A percentile compares a stretch with the other conserved stretches of the same genome.
Evolutionary conservation across 2,113 vertebrate species (phyloP).

Genomic region (Ptilorrhoa leucosticta): DNA sequence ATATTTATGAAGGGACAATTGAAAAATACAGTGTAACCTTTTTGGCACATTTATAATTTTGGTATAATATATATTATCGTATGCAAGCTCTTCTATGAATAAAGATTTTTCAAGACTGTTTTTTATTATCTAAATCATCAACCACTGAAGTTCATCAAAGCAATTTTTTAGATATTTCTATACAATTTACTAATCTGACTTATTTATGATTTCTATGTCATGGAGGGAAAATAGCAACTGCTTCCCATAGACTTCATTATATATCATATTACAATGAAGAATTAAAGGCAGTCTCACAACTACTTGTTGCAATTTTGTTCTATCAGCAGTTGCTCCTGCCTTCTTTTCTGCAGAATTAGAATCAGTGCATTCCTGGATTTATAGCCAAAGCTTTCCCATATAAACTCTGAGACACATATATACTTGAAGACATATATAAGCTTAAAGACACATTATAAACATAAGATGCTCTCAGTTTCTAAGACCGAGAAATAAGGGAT

Average conservation of each 20-base stretch:
- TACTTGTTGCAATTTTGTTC: not conserved
- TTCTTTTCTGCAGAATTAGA: not conserved
- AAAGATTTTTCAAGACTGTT: not conserved
- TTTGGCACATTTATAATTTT: not conserved
- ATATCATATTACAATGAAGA: not conserved
- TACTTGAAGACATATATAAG: not conserved
- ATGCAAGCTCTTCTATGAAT: not conserved
- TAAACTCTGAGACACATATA: not conserved
- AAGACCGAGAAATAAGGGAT: not conserved
- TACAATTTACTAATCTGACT: not conserved
- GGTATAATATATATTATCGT: constrained; percentile 46
- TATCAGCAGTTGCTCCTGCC: not conserved
- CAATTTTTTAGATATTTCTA: not conserved
- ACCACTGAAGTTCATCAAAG: not conserved
- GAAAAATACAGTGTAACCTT: not conserved
- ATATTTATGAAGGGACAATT: not conserved
- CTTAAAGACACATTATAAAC: not conserved
- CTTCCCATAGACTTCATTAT: not conserved
- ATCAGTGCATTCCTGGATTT: not conserved
- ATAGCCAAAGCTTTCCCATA: not conserved
- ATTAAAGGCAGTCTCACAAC: not conserved
- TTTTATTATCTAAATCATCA: not conserved
- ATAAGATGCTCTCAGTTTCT: not conserved
- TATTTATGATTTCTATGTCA: not conserved
- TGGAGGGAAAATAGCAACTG: not conserved